These are phyloP conservation scores for Rotaria macrura DNA, from an alignment of 2,888 invertebrate genomes.

Conservation along the genomic window DNA sequence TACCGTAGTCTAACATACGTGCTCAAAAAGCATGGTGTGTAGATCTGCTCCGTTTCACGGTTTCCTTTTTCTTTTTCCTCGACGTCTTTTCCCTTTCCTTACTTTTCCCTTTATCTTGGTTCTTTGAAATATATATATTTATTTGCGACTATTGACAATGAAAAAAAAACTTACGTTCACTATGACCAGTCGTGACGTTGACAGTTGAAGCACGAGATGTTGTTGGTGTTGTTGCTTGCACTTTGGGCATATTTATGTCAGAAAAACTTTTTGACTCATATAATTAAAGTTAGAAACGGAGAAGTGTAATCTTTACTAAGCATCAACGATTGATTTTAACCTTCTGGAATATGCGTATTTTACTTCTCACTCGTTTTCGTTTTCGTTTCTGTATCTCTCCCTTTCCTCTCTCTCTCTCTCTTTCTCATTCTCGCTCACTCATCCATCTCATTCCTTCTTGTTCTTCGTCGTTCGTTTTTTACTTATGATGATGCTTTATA, in stretches of 20 bases:
- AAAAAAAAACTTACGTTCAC: not conserved
- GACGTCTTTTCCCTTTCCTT: not conserved
- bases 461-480: not conserved
- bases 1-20: not conserved
- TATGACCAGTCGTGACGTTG: not conserved
- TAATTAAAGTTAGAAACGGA: not conserved
- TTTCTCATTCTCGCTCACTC: not conserved
- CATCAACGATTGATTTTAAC: slow-evolving; percentile 6
- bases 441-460: not conserved
- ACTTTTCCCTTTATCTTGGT: too few relatives aligned
- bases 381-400: not conserved
- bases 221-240: not conserved
- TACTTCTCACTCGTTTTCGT: not conserved
- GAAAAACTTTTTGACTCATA: not conserved
- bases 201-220: not conserved
- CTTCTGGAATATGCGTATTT: not conserved
- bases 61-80: not conserved
- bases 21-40: not conserved
- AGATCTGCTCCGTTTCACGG: not conserved
- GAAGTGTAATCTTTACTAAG: not conserved
- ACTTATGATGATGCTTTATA: not conserved
- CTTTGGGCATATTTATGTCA: not conserved
- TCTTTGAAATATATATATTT: not conserved
- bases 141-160: not conserved
- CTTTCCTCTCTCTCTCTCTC: not conserved